Evolutionary conservation across 2,797 vertebrate genomes (phyloP).

Genomic region (Rhinichthys osculus): DNA sequence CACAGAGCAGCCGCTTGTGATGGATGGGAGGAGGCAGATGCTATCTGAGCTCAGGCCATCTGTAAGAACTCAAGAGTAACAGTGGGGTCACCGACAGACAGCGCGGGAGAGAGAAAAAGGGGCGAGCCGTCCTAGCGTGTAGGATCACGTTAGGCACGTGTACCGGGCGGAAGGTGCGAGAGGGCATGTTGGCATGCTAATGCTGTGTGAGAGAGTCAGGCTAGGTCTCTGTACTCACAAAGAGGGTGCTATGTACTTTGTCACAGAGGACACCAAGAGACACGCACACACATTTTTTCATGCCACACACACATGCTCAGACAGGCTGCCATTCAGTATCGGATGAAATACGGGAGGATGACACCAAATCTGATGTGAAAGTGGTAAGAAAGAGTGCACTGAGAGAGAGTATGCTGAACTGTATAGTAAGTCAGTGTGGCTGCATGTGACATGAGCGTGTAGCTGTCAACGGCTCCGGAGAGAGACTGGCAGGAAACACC

Average conservation of each 20-base stretch:
- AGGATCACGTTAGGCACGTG: slow-evolving; percentile 38
- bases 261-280: slow-evolving; percentile 33
- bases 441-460: slow-evolving; percentile 36
- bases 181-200: slow-evolving; percentile 43
- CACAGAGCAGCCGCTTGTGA: slow-evolving; percentile 53
- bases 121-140: slow-evolving; percentile 21
- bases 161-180: slow-evolving; percentile 29
- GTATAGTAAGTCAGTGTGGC: slow-evolving; percentile 6
- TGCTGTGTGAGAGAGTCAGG: slow-evolving; percentile 17
- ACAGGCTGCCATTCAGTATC: slow-evolving; percentile 35
- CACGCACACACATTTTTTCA: slow-evolving; percentile 12
- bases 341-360: slow-evolving; percentile 3
- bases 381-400: slow-evolving; percentile 13
- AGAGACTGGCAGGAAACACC: slow-evolving; percentile 50
- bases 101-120: slow-evolving; percentile 34
- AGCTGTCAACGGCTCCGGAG: slow-evolving; percentile 40
- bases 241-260: slow-evolving; percentile 20
- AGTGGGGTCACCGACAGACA: slow-evolving; percentile 59
- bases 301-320: slow-evolving; percentile 38
- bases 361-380: slow-evolving; percentile 33
- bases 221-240: slow-evolving; percentile 31
- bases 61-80: slow-evolving; percentile 62
- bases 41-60: slow-evolving; percentile 63
- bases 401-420: slow-evolving; percentile 13
- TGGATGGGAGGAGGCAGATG: slow-evolving; percentile 63